phyloP scores from a whole-genome alignment of 1,140 invertebrate genomes.

The Bombus fervidus region DNA sequence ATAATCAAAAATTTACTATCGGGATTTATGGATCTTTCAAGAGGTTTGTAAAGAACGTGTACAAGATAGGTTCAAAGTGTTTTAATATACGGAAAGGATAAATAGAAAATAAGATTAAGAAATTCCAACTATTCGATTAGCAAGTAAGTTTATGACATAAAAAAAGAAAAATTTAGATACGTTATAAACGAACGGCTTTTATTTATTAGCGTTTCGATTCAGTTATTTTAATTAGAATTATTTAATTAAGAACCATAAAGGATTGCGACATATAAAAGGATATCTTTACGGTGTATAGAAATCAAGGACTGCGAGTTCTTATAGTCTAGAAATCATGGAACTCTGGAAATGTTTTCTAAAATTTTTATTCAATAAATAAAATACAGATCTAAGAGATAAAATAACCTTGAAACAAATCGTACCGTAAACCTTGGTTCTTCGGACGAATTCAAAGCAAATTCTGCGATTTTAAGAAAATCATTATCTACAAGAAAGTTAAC shows the following conservation, averaged over 20 bases:
- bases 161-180: not conserved
- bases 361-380: slow-evolving; percentile 7
- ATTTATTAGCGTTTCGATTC: not conserved
- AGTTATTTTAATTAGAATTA: not conserved
- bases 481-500: slow-evolving; percentile 86
- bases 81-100: not conserved
- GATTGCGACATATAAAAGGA: not conserved
- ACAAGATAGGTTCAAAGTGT: not conserved
- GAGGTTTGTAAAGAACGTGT: not conserved
- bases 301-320: not conserved
- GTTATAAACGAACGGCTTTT: not conserved
- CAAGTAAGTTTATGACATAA: not conserved
- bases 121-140: not conserved
- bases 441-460: slow-evolving; percentile 79
- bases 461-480: slow-evolving; percentile 84
- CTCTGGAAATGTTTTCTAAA: not conserved
- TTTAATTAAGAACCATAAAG: not conserved
- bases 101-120: not conserved
- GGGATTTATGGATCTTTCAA: not conserved
- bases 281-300: not conserved
- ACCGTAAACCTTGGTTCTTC: slow-evolving; percentile 84
- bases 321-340: not conserved
- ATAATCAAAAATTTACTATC: not conserved
- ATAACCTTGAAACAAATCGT: slow-evolving; percentile 44
- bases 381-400: slow-evolving; percentile 15